Conservation (phyloP, 2,797 vertebrate genomes). For the Siniperca scherzeri region DNA sequence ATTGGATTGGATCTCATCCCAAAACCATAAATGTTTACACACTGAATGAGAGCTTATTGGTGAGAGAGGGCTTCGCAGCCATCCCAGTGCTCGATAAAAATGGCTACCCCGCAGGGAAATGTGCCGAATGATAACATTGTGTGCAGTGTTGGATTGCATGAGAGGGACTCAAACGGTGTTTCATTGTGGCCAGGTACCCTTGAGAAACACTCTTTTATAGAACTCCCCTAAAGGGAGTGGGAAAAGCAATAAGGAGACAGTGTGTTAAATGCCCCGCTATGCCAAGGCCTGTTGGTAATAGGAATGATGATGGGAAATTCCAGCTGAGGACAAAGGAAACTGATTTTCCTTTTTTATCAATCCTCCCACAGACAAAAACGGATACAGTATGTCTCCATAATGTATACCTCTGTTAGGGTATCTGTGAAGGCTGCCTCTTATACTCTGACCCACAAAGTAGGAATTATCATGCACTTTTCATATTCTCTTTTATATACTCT, state of each 20-base stretch:
- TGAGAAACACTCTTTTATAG: constrained; percentile 65
- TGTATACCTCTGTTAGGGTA: not conserved
- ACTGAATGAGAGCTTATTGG: constrained; percentile 36
- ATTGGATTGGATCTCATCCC: constrained; percentile 40
- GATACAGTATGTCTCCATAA: constrained; percentile 15
- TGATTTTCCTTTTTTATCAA: constrained; percentile 33
- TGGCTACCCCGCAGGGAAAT: constrained; percentile 61
- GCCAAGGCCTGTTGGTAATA: constrained; percentile 53
- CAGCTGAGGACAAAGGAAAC: constrained; percentile 45
- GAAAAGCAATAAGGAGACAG: constrained; percentile 48
- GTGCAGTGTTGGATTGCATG: constrained; percentile 62
- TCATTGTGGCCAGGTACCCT: constrained; percentile 69
- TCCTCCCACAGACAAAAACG: constrained; percentile 10
- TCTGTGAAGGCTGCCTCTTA: too few relatives aligned
- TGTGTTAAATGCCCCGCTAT: constrained; percentile 53
- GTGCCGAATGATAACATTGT: constrained; percentile 72
- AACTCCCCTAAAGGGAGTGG: constrained; percentile 46
- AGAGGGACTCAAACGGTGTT: constrained; percentile 62
- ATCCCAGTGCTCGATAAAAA: constrained; percentile 30
- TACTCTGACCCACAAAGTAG: not conserved
- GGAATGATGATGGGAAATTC: constrained; percentile 56
- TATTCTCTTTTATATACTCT: constrained; percentile 10
- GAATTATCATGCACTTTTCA: constrained; percentile 2
- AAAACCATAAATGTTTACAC: constrained; percentile 54
- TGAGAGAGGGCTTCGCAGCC: constrained; percentile 33